A percentile compares a stretch with the other conserved stretches of the same genome.
Evolutionary conservation across 2,888 invertebrate species (phyloP).

Genomic region (Zonitis immaculata): DNA sequence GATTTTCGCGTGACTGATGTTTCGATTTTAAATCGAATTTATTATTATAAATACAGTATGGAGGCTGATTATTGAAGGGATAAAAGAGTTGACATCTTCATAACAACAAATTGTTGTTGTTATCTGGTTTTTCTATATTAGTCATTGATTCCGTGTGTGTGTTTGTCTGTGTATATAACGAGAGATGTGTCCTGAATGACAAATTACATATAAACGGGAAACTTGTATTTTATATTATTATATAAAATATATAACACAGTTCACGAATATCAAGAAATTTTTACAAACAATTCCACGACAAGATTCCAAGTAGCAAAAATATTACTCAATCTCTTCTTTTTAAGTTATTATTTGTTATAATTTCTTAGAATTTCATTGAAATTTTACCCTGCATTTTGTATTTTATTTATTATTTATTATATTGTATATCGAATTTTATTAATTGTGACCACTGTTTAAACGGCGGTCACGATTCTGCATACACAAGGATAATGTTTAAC

Average conservation of each 20-base stretch:
- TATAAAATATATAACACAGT: slow-evolving; percentile 10
- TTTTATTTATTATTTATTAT: not conserved
- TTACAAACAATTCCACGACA: not conserved
- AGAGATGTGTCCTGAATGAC: slow-evolving; percentile 37
- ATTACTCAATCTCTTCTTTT: slow-evolving; percentile 1
- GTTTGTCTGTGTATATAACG: too few relatives aligned
- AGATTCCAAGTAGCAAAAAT: slow-evolving; percentile 18
- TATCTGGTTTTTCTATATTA: slow-evolving; percentile 39
- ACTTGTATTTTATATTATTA: slow-evolving; percentile 13
- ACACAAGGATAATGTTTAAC: slow-evolving; percentile 28
- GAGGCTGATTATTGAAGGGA: slow-evolving; percentile 19
- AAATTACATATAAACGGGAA: slow-evolving; percentile 27
- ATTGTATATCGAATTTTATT: not conserved
- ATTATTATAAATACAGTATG: slow-evolving; percentile 1
- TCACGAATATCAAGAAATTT: not conserved
- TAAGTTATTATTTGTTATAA: slow-evolving; percentile 1
- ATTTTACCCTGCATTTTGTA: slow-evolving; percentile 13
- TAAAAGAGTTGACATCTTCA: slow-evolving; percentile 40
- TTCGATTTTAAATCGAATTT: slow-evolving; percentile 7
- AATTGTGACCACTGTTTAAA: slow-evolving; percentile 1
- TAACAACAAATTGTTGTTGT: slow-evolving; percentile 30
- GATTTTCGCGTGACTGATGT: slow-evolving; percentile 8
- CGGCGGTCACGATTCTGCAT: slow-evolving; percentile 18
- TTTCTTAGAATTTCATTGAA: slow-evolving; percentile 2
- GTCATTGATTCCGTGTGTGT: slow-evolving; percentile 35